Evolutionary conservation across 2,113 vertebrate genomes (phyloP).

Genomic region (Psittacus erithacus): DNA sequence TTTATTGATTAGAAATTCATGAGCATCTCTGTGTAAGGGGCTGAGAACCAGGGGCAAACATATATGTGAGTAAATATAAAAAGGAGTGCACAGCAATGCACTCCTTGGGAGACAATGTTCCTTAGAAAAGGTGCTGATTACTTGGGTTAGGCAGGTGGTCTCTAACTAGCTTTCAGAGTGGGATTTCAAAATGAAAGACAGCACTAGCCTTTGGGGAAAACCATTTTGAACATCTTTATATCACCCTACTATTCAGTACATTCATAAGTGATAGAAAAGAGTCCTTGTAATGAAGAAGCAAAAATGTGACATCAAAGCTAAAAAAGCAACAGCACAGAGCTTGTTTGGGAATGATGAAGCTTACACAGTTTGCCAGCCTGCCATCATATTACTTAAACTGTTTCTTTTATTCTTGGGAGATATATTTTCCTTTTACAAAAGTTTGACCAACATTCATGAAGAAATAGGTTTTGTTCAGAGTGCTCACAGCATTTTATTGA

Average conservation of each 20-base stretch:
- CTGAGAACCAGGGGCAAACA: neutral
- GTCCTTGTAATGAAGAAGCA: conserved; percentile 11
- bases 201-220: neutral
- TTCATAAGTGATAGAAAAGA: neutral
- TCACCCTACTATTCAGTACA: neutral
- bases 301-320: conserved; percentile 33
- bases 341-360: conserved; percentile 16
- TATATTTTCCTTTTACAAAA: neutral
- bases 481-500: neutral
- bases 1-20: neutral
- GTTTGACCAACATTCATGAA: neutral
- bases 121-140: conserved; percentile 39
- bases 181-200: conserved; percentile 46
- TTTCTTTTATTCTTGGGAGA: conserved; percentile 27
- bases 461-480: neutral
- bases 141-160: neutral
- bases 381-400: neutral
- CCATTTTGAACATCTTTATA: conserved; percentile 1
- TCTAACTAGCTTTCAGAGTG: neutral
- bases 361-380: neutral
- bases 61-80: neutral
- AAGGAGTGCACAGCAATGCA: neutral
- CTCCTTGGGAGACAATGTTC: neutral
- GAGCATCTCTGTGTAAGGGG: neutral
- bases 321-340: neutral